Conservation (phyloP, 2,888 invertebrate species). For the Pomacea canaliculata region DNA sequence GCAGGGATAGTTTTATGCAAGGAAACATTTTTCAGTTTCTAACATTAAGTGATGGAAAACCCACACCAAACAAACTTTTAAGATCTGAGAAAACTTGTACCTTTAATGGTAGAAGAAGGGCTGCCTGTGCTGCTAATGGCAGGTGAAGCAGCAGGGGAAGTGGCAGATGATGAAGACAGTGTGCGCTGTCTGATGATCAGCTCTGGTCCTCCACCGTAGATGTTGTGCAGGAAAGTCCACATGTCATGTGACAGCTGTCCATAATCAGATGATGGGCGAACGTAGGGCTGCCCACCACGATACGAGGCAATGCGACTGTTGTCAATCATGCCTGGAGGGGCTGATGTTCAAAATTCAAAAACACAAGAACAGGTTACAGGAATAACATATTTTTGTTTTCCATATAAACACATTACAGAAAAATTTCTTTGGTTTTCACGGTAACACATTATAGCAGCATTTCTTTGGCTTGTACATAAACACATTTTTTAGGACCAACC, state of each 20-base stretch:
- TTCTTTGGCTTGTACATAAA: too few relatives aligned
- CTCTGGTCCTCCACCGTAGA: slow-evolving; percentile 93
- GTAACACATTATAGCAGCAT: too few relatives aligned
- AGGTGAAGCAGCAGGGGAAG: not conserved
- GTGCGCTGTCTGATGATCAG: slow-evolving; percentile 70
- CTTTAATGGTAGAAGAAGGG: too few relatives aligned
- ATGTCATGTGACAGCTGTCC: slow-evolving; percentile 84
- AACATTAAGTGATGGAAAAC: too few relatives aligned
- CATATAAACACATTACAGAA: not conserved
- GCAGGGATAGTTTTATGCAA: too few relatives aligned
- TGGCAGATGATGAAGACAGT: not conserved
- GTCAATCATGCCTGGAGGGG: slow-evolving; percentile 89
- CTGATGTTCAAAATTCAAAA: slow-evolving; percentile 67
- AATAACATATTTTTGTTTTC: too few relatives aligned
- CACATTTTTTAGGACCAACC: too few relatives aligned
- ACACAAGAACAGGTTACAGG: not conserved
- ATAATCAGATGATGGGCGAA: slow-evolving; percentile 63
- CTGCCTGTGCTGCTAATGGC: not conserved
- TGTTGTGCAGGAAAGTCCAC: slow-evolving; percentile 87
- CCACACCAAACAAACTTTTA: not conserved
- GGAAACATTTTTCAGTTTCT: too few relatives aligned
- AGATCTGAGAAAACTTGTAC: too few relatives aligned
- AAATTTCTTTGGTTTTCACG: too few relatives aligned
- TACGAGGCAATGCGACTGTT: slow-evolving; percentile 79
- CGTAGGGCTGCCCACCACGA: slow-evolving; percentile 59